Conservation (phyloP, 2,888 invertebrate species). For the Amphipyra tragopoginis region DNA sequence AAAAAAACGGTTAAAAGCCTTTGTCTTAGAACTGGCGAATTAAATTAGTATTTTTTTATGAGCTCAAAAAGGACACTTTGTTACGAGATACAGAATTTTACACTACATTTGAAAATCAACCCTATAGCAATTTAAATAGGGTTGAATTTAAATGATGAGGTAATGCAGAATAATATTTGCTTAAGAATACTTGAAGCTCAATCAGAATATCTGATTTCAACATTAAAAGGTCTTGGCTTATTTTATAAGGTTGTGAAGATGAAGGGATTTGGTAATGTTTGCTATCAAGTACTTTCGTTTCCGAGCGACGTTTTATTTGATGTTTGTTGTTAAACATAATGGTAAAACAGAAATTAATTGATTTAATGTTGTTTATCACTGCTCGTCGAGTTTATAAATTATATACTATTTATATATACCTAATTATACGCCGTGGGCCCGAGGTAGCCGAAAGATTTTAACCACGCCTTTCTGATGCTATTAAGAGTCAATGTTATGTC, state of each 20-base stretch:
- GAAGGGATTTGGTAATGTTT: slow-evolving; percentile 5
- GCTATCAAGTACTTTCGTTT: not conserved
- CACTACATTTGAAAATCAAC: slow-evolving; percentile 2
- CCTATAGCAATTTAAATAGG: not conserved
- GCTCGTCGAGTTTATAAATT: too few relatives aligned
- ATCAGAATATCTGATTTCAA: slow-evolving; percentile 54
- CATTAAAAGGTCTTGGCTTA: slow-evolving; percentile 44
- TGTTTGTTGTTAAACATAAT: too few relatives aligned
- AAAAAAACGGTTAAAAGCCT: slow-evolving; percentile 53
- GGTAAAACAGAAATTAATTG: too few relatives aligned
- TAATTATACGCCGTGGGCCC: too few relatives aligned
- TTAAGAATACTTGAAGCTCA: slow-evolving; percentile 54
- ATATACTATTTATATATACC: too few relatives aligned
- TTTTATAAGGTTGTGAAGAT: slow-evolving; percentile 25
- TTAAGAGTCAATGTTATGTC: too few relatives aligned
- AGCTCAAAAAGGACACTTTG: slow-evolving; percentile 33
- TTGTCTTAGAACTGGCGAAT: slow-evolving; percentile 55
- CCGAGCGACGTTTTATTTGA: not conserved
- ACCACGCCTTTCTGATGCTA: too few relatives aligned
- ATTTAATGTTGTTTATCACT: too few relatives aligned
- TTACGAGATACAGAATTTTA: slow-evolving; percentile 10
- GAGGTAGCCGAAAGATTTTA: too few relatives aligned
- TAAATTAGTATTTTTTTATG: slow-evolving; percentile 61
- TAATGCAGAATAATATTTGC: slow-evolving; percentile 51
- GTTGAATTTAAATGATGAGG: slow-evolving; percentile 4